Percentiles rank a stretch among this genome's conserved stretches.
Conservation (phyloP, 2,113 vertebrate genomes). For the Carollia perspicillata region DNA sequence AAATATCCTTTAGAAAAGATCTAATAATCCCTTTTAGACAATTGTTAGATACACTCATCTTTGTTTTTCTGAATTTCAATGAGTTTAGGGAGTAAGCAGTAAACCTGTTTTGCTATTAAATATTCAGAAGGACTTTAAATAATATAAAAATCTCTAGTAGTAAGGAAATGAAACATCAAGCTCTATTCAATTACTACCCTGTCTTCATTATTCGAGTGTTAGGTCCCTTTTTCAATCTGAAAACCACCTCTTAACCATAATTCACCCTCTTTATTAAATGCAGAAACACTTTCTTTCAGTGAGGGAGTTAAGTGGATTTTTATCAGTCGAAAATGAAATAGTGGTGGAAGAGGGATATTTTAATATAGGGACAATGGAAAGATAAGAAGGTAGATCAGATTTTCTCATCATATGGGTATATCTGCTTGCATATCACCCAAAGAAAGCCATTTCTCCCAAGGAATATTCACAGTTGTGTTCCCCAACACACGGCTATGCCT, state of each 20-base stretch:
- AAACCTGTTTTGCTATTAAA: conserved; percentile 61
- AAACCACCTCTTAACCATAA: conserved; percentile 33
- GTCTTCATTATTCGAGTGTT: conserved; percentile 30
- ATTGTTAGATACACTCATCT: conserved; percentile 38
- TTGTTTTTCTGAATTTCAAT: conserved; percentile 70
- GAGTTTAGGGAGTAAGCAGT: conserved; percentile 40
- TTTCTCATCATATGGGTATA: not conserved
- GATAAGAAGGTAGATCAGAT: not conserved
- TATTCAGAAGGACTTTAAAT: conserved; percentile 43
- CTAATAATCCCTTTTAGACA: conserved; percentile 57
- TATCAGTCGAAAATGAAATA: conserved; percentile 22
- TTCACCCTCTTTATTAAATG: conserved; percentile 1
- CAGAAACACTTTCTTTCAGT: conserved; percentile 33
- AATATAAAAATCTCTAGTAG: conserved; percentile 26
- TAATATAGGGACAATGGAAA: not conserved
- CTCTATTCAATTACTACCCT: not conserved
- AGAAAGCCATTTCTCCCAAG: not conserved
- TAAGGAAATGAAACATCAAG: not conserved
- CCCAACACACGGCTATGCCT: not conserved
- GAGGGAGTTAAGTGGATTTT: not conserved
- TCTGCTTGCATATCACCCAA: not conserved
- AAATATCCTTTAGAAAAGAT: conserved; percentile 57
- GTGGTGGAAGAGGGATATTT: not conserved
- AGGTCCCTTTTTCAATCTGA: conserved; percentile 2
- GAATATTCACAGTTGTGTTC: not conserved